phyloP scores from a whole-genome alignment of 1,140 invertebrate genomes.

The Frieseomelitta varia region DNA sequence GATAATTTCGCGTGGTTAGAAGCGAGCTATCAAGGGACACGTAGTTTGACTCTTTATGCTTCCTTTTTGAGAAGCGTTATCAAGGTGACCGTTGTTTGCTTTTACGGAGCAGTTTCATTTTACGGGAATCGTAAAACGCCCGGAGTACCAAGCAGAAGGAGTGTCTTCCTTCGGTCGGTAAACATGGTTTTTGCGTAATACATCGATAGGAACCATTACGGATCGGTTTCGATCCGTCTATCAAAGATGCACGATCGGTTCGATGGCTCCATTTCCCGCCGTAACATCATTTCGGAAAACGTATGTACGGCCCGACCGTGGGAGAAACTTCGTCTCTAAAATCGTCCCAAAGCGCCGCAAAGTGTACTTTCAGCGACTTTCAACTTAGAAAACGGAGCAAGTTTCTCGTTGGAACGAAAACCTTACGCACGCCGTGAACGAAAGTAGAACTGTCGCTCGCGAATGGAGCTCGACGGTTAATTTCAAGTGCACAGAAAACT shows the following conservation, averaged over 20 bases:
- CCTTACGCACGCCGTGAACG: no score
- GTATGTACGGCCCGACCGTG: no score
- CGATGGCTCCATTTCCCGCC: not conserved
- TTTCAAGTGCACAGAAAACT: not conserved
- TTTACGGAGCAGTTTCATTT: not conserved
- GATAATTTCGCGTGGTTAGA: not conserved
- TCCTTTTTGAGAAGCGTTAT: not conserved
- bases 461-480: not conserved
- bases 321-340: not conserved
- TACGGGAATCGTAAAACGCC: slow-evolving; percentile 4
- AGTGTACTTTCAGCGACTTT: not conserved
- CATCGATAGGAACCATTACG: not conserved
- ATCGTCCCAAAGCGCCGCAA: not conserved
- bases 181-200: not conserved
- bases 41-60: not conserved
- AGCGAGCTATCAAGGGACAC: not conserved
- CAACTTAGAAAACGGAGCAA: not conserved
- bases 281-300: not conserved
- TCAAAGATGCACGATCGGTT: not conserved
- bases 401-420: not conserved
- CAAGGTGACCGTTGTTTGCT: slow-evolving; percentile 2
- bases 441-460: not conserved
- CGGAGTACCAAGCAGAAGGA: not conserved
- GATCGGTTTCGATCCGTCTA: no score
- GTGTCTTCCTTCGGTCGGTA: not conserved